Base-by-base conservation (phyloP, 2,888 invertebrate species). In the Drosophila phalerata region DNA sequence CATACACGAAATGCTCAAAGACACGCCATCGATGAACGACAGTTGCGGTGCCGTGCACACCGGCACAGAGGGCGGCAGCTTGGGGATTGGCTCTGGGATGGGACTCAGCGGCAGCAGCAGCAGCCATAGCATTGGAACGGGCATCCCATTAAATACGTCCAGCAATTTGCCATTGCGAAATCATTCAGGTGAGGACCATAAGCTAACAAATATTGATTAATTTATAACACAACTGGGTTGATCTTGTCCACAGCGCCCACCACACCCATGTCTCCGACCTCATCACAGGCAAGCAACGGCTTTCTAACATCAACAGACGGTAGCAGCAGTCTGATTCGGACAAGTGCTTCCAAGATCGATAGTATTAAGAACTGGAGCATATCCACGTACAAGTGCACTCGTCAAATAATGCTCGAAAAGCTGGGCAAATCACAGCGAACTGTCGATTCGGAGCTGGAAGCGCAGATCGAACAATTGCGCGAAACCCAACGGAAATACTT, bases 361-460 rank as follows among this genome's bases (percentile, higher is more conserved):
- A 96, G 96, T 65, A 94, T 99, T 73, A 97, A 97, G 92, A 98
- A 97, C 91, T 99, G 99, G 99, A 97, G 98, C 74, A 97, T 99
- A 91, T 98, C 98, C 69, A 99, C 99, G 0, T 99, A 98, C 93
- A 99, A 99, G 93, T 99, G 99, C 92, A 99, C 99, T 6, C 97
- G 97, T 89, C 99, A 99, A 92, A 94, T 98, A 69, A 96, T 99
- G 93, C 97, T 98, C 82, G 99, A 99, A 92, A 98, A 98, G 91
- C 94, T 99, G 62, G 99, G 99, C 17, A 99, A 98, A 93, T 96
- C 97, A 47, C 97, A 97, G 9, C 94, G 97, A 68, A 98, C 97
- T 45, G 96, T 97, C 53, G 97, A 98, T 91, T 96, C 97, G 1
- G 99, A 99, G 93, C 93, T 99, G 87, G 99, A 99, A 93, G 95